Evolutionary conservation across 2,888 invertebrate species (phyloP).

Genomic region (Litoditis marina): DNA sequence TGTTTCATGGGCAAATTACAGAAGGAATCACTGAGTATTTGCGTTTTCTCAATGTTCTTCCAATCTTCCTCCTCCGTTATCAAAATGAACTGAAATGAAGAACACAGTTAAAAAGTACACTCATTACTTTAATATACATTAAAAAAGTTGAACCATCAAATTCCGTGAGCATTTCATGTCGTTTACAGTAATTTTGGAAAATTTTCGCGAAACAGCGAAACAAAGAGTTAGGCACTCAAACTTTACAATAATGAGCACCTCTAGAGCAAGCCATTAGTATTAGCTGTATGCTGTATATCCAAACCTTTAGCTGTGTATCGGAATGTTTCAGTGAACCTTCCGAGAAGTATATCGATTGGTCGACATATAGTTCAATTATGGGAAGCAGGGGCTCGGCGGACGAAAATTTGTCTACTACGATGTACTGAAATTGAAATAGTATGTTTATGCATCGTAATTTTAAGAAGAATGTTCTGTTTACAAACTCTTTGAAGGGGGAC

Average conservation of each 20-base stretch:
- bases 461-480: too few relatives aligned
- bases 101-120: too few relatives aligned
- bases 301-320: constrained; percentile 27
- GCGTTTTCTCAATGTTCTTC: constrained; percentile 22
- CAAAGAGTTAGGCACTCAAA: too few relatives aligned
- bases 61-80: constrained; percentile 43
- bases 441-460: too few relatives aligned
- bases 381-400: constrained; percentile 44
- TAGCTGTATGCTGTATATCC: too few relatives aligned
- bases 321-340: constrained; percentile 31
- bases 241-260: too few relatives aligned
- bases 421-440: constrained; percentile 21
- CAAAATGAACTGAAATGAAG: constrained; percentile 40
- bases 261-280: too few relatives aligned
- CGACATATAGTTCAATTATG: constrained; percentile 49
- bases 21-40: constrained; percentile 26
- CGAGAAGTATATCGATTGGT: constrained; percentile 36
- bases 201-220: constrained; percentile 2
- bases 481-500: too few relatives aligned
- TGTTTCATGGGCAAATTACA: constrained; percentile 29
- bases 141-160: too few relatives aligned
- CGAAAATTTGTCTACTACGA: constrained; percentile 40
- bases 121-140: too few relatives aligned
- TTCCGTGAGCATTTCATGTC: too few relatives aligned
- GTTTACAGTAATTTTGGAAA: background rate